Percentiles rank a stretch among this genome's conserved stretches.
Conservation (phyloP, 2,888 invertebrate species). For the Stenodema calcarata region DNA sequence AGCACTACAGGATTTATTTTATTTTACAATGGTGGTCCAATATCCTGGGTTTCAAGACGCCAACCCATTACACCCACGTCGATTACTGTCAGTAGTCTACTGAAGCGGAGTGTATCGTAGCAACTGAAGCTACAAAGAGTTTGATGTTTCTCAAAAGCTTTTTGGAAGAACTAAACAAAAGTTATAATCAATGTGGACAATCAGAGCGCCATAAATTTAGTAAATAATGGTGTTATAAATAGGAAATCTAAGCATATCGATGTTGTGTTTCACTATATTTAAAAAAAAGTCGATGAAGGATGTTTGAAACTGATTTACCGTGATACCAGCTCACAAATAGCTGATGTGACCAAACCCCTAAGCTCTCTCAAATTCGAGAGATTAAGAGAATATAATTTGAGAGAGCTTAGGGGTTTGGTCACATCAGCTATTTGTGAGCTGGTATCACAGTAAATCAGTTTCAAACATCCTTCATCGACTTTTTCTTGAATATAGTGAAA, state of each 20-base stretch:
- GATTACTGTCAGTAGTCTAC: too few relatives aligned
- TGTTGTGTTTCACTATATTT: constrained; percentile 50
- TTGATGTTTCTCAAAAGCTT: constrained; percentile 54
- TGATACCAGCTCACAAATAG: constrained; percentile 50
- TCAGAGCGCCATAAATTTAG: constrained; percentile 52
- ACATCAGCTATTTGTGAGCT: constrained; percentile 53
- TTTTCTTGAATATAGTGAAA: constrained; percentile 48
- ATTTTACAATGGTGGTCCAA: constrained; percentile 54
- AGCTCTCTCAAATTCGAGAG: background rate
- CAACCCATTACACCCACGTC: background rate
- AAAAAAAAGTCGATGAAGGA: background rate
- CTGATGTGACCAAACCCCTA: constrained; percentile 55
- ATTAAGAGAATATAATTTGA: background rate
- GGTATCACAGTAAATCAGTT: constrained; percentile 47
- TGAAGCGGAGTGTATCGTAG: constrained; percentile 50
- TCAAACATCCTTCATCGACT: constrained; percentile 11
- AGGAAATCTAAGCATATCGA: constrained; percentile 52
- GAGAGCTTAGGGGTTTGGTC: constrained; percentile 51
- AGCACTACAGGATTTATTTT: constrained; percentile 27
- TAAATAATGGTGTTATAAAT: constrained; percentile 49
- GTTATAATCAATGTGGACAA: constrained; percentile 52
- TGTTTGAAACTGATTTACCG: constrained; percentile 48
- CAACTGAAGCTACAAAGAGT: constrained; percentile 53
- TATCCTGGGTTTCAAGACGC: constrained; percentile 53
- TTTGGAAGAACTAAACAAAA: constrained; percentile 46